phyloP scores from a whole-genome alignment of 2,113 vertebrate species.

The Mola mola region DNA sequence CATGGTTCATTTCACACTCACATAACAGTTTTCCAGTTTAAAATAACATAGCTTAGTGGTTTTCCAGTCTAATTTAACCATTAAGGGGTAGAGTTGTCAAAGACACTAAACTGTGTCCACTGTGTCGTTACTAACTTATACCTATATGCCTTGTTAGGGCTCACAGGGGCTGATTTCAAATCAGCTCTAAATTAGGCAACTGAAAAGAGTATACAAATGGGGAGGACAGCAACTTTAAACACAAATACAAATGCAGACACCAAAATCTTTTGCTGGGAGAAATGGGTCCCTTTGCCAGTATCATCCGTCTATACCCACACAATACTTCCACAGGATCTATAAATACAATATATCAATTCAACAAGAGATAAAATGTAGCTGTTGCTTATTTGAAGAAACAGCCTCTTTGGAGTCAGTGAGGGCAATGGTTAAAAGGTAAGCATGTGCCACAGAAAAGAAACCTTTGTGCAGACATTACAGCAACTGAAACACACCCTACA shows the following conservation, averaged over 20 bases:
- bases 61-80: constrained; percentile 70
- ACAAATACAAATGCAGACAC: constrained; percentile 25
- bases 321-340: constrained; percentile 63
- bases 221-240: constrained; percentile 27
- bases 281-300: constrained; percentile 29
- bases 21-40: constrained; percentile 68
- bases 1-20: constrained; percentile 78
- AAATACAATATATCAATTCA: constrained; percentile 72
- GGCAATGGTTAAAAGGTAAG: constrained; percentile 9
- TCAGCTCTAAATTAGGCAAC: constrained; percentile 33
- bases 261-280: constrained; percentile 20
- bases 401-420: constrained; percentile 40
- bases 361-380: constrained; percentile 35
- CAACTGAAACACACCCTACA: too few species aligned
- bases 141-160: constrained; percentile 55
- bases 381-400: constrained; percentile 20
- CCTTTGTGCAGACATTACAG: background rate
- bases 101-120: constrained; percentile 33
- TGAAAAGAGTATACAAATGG: constrained; percentile 18
- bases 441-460: constrained; percentile 35
- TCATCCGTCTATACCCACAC: constrained; percentile 36
- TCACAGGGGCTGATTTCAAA: constrained; percentile 40
- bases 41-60: constrained; percentile 74
- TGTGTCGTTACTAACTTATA: constrained; percentile 35
- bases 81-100: constrained; percentile 39